phyloP scores from a whole-genome alignment of 2,113 vertebrate species.

The Nansenia antarctica region DNA sequence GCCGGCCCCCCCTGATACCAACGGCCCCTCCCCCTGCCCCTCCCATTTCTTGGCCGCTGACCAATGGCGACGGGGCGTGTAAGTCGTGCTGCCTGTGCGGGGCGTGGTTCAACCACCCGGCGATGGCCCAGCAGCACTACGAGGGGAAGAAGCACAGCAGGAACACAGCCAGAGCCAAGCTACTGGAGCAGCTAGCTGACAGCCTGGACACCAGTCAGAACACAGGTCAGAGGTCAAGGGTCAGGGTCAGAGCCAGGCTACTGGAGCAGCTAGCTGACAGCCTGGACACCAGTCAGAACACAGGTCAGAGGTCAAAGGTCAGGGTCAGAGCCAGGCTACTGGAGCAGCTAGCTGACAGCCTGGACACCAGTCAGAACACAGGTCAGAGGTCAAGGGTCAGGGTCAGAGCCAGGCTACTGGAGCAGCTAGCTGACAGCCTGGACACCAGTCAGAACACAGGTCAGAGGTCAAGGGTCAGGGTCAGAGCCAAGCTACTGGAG shows the following conservation, averaged over 20 bases:
- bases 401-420: constrained; percentile 46
- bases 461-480: background rate
- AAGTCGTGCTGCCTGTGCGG: constrained; percentile 56
- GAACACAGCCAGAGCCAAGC: constrained; percentile 47
- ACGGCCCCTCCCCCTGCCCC: background rate
- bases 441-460: constrained; percentile 10
- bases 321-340: background rate
- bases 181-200: constrained; percentile 48
- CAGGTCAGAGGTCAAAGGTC: background rate
- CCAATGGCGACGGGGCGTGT: constrained; percentile 25
- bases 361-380: background rate
- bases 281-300: no score
- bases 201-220: constrained; percentile 33
- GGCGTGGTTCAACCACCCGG: constrained; percentile 63
- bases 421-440: constrained; percentile 50
- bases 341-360: background rate
- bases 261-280: no score
- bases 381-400: background rate
- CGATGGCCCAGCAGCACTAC: constrained; percentile 63
- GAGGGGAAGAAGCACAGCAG: constrained; percentile 62
- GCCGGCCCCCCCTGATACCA: background rate
- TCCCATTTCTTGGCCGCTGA: constrained; percentile 13
- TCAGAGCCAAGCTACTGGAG: background rate
- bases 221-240: background rate
- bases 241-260: no score